Percentiles rank a stretch among this genome's conserved stretches.
These are phyloP conservation scores for Griposia aprilina DNA, from an alignment of 2,888 invertebrate species.

Conservation along the genomic window DNA sequence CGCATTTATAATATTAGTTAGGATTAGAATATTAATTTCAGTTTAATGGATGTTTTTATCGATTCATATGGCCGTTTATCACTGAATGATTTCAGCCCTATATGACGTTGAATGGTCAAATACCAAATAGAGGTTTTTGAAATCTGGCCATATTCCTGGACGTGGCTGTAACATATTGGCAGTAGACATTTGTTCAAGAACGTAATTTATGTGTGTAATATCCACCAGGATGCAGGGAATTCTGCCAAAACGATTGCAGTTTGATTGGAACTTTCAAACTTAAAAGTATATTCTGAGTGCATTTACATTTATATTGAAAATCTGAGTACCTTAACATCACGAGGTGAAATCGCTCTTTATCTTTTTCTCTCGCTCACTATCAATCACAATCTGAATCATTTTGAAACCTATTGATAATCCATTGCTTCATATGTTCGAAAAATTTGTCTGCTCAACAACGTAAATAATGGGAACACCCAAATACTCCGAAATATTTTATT, in stretches of 20 bases:
- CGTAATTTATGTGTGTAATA: conserved; percentile 47
- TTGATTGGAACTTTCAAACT: conserved; percentile 26
- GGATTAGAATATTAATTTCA: not conserved
- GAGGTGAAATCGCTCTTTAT: not conserved
- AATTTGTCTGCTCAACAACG: too few species aligned
- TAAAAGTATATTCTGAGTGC: not conserved
- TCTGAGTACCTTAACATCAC: not conserved
- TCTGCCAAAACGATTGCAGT: conserved; percentile 35
- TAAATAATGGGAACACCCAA: too few species aligned
- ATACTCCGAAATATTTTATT: too few species aligned
- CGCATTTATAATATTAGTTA: too few species aligned
- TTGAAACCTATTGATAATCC: too few species aligned
- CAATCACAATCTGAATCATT: too few species aligned
- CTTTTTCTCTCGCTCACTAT: too few species aligned
- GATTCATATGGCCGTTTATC: not conserved
- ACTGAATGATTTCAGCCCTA: not conserved
- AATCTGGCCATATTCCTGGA: conserved; percentile 13
- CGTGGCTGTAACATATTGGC: conserved; percentile 10
- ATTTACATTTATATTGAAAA: not conserved
- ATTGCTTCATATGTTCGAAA: too few species aligned
- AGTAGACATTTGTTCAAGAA: conserved; percentile 32
- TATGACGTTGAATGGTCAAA: not conserved
- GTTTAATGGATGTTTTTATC: not conserved
- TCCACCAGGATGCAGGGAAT: conserved; percentile 26
- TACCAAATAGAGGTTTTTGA: not conserved